Evolutionary conservation across 2,113 vertebrate genomes (phyloP).

Genomic region (Regulus satrapa): DNA sequence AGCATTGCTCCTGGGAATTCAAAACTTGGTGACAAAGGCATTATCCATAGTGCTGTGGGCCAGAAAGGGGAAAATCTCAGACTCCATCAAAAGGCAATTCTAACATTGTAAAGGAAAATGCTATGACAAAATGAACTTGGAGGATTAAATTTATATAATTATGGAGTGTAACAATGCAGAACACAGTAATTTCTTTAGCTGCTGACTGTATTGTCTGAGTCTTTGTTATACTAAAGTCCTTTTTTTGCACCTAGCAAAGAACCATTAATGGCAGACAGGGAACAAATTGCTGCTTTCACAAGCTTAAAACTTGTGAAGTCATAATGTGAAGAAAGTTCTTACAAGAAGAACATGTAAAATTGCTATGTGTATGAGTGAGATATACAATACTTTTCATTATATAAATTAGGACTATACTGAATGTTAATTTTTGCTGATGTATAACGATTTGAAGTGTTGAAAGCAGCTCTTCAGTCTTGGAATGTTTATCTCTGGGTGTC

Average conservation of each 20-base stretch:
- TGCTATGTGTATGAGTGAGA: not conserved
- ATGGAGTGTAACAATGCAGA: not conserved
- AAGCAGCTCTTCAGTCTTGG: not conserved
- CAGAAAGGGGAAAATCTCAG: not conserved
- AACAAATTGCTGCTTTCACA: constrained; percentile 3
- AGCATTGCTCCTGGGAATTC: not conserved
- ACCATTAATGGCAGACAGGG: not conserved
- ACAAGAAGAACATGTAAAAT: not conserved
- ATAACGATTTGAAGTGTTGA: not conserved
- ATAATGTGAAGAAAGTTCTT: not conserved
- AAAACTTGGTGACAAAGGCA: not conserved
- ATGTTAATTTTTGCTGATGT: not conserved
- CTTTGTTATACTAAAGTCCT: not conserved
- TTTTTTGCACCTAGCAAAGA: not conserved
- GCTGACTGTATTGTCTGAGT: not conserved
- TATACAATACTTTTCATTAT: not conserved
- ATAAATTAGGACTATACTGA: not conserved
- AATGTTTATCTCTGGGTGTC: not conserved
- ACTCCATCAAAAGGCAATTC: not conserved
- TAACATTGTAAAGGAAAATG: not conserved
- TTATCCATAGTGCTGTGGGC: not conserved
- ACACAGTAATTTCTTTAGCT: not conserved
- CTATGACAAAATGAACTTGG: not conserved
- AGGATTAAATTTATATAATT: not conserved
- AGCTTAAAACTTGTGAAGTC: not conserved